Percentiles rank a stretch among this genome's conserved stretches.
Conservation (phyloP, 2,113 vertebrate genomes). For the Chaetura pelagica region DNA sequence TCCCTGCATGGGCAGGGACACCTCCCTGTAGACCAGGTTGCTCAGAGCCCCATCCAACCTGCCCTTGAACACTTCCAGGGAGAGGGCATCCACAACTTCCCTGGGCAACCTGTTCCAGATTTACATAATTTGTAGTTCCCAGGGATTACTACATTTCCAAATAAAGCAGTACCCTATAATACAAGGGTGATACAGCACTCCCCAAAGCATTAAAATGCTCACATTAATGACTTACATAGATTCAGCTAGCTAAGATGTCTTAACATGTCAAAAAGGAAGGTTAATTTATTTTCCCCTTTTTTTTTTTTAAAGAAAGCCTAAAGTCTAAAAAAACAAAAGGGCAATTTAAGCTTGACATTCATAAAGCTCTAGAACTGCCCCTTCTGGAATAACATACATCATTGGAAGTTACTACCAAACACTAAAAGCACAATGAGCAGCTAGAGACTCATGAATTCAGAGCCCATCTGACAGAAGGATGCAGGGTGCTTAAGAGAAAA, state of each 20-base stretch:
- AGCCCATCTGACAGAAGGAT: neutral
- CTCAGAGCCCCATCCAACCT: no score
- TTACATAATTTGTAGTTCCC: neutral
- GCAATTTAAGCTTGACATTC: neutral
- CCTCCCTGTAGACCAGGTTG: no score
- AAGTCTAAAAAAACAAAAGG: neutral
- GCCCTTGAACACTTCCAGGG: no score
- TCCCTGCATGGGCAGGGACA: no score
- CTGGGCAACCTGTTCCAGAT: neutral
- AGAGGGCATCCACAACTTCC: no score
- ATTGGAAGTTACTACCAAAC: neutral
- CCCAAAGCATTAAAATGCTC: neutral
- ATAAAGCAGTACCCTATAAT: neutral
- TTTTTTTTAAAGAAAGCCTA: neutral
- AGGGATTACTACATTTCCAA: neutral
- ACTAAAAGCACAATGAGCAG: neutral
- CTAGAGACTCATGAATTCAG: neutral
- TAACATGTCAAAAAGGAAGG: neutral
- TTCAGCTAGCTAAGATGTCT: neutral
- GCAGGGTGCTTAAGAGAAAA: neutral
- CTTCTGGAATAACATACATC: neutral
- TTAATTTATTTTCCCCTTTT: neutral
- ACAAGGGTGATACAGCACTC: neutral
- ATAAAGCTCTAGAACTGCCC: neutral
- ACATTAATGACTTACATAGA: neutral